Conservation (phyloP, 2,797 vertebrate genomes). For the Danio choprae region DNA sequence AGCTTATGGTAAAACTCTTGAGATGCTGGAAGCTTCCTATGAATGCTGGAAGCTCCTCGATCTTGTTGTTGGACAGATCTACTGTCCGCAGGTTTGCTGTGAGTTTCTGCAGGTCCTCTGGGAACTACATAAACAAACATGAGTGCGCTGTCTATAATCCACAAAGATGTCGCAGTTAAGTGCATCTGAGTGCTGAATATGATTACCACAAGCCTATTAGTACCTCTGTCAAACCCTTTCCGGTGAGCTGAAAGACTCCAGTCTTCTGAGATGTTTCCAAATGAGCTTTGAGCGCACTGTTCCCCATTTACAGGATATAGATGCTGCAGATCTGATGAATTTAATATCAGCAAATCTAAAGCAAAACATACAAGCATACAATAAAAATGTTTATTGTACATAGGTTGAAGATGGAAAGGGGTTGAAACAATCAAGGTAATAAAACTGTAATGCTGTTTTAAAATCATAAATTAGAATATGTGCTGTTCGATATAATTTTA, state of each 20-base stretch:
- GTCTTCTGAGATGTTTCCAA: conserved; percentile 98
- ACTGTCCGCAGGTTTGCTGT: conserved; percentile 90
- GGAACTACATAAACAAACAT: conserved; percentile 80
- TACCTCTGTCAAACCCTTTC: conserved; percentile 91
- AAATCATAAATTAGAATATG: too few relatives aligned
- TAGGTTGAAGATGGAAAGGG: too few relatives aligned
- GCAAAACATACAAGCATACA: not conserved
- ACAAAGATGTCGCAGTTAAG: not conserved
- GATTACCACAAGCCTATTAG: conserved; percentile 18
- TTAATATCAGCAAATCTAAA: conserved; percentile 14
- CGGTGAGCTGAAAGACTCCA: conserved; percentile 94
- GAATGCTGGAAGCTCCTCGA: conserved; percentile 85
- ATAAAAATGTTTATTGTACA: not conserved
- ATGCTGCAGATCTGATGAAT: conserved; percentile 3
- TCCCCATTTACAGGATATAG: conserved; percentile 83
- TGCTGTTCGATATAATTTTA: too few relatives aligned
- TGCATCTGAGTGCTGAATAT: not conserved
- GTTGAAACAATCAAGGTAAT: too few relatives aligned
- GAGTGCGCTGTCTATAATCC: not conserved
- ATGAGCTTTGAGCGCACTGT: conserved; percentile 94
- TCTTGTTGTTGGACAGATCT: conserved; percentile 92
- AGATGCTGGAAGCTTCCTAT: conserved; percentile 90
- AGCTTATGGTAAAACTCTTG: conserved; percentile 89
- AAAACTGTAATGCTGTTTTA: too few relatives aligned
- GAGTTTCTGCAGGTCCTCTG: conserved; percentile 92